These are phyloP conservation scores for Trogon surrucura DNA, from an alignment of 2,113 vertebrate species.

Conservation along the genomic window DNA sequence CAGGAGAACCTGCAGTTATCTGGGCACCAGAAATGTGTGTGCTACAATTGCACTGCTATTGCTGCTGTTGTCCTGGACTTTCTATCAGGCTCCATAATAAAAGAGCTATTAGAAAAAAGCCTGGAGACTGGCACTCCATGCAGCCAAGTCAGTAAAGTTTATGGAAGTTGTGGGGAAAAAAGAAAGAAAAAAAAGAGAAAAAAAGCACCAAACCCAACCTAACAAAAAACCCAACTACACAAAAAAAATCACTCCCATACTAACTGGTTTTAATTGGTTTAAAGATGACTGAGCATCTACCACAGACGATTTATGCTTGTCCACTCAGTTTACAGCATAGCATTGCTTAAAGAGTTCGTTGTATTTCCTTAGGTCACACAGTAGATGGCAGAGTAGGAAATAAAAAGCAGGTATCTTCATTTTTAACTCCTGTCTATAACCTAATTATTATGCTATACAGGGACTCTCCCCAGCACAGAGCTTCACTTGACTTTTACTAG, in stretches of 20 bases:
- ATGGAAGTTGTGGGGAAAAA: neutral
- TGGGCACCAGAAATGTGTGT: neutral
- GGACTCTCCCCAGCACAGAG: neutral
- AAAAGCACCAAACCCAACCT: too few species aligned
- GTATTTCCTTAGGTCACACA: neutral
- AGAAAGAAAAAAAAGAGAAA: neutral
- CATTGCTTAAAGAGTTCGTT: neutral
- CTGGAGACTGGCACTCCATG: neutral
- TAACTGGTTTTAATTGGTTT: neutral
- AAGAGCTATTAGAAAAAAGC: neutral
- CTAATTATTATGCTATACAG: neutral
- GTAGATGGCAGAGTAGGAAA: constrained; percentile 20
- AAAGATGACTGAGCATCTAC: neutral
- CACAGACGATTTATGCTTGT: neutral
- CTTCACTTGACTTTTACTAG: neutral
- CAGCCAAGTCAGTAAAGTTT: neutral
- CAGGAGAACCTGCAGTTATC: neutral
- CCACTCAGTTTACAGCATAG: neutral
- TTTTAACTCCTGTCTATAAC: neutral
- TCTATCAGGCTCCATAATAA: neutral
- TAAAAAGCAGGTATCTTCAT: neutral
- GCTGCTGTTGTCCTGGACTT: neutral
- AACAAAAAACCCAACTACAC: neutral
- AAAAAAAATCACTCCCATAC: neutral
- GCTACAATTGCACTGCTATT: neutral